phyloP scores from a whole-genome alignment of 2,797 vertebrate species.

The Lates japonicus region DNA sequence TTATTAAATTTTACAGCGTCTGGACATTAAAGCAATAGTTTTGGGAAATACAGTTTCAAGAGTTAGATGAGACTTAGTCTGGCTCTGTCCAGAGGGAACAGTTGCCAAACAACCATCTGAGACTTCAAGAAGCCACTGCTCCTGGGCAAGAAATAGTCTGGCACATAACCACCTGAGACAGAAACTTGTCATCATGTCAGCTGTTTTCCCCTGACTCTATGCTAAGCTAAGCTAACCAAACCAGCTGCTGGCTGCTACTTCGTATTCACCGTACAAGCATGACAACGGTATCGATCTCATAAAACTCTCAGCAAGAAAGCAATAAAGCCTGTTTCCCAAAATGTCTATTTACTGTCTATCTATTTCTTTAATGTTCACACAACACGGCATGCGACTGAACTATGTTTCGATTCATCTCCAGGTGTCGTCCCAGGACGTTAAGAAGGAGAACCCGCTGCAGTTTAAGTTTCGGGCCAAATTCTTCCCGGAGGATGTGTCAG shows the following conservation, averaged over 20 bases:
- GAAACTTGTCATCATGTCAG: too few species aligned
- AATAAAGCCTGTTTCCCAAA: not conserved
- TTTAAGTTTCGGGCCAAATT: slow-evolving; percentile 97
- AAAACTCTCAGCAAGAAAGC: not conserved
- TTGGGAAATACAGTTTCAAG: too few species aligned
- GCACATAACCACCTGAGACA: too few species aligned
- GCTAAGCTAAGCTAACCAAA: not conserved
- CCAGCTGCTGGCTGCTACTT: too few species aligned
- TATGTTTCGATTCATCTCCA: slow-evolving; percentile 61
- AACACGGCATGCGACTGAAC: not conserved
- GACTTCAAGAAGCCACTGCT: too few species aligned
- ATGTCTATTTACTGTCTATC: not conserved
- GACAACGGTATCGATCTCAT: not conserved
- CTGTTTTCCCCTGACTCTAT: not conserved
- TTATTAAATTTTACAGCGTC: not conserved
- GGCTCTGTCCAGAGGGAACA: too few species aligned
- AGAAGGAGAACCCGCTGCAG: slow-evolving; percentile 95
- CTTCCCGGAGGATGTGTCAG: slow-evolving; percentile 95
- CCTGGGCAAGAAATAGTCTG: too few species aligned
- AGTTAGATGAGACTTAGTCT: too few species aligned
- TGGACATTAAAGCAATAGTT: not conserved
- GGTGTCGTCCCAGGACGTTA: slow-evolving; percentile 95
- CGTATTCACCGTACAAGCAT: not conserved
- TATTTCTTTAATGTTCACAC: not conserved
- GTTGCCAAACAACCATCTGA: too few species aligned